Evolutionary conservation across 2,797 vertebrate species (phyloP).

Genomic region (Trachurus trachurus): DNA sequence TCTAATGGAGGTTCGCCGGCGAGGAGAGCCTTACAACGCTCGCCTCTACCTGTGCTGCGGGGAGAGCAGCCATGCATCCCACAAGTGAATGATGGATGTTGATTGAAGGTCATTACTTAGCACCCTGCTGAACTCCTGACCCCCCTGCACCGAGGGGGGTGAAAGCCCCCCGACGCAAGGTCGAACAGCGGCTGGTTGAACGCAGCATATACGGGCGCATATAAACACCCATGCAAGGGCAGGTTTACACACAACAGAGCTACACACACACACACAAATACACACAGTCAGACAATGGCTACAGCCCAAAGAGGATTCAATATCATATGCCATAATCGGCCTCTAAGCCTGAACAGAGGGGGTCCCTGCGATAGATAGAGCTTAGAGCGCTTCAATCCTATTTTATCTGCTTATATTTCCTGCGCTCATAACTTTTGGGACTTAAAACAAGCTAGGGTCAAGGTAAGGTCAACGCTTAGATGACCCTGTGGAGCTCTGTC

Average conservation of each 20-base stretch:
- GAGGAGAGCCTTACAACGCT: slow-evolving; percentile 43
- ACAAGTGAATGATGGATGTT: slow-evolving; percentile 74
- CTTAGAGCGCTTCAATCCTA: slow-evolving; percentile 74
- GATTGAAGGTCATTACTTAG: slow-evolving; percentile 80
- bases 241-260: slow-evolving; percentile 51
- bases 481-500: slow-evolving; percentile 32
- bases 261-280: slow-evolving; percentile 25
- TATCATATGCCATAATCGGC: slow-evolving; percentile 82
- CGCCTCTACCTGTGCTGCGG: slow-evolving; percentile 59
- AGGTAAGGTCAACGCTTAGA: slow-evolving; percentile 51
- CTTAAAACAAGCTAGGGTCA: slow-evolving; percentile 68
- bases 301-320: slow-evolving; percentile 80
- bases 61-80: slow-evolving; percentile 66
- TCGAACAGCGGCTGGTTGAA: slow-evolving; percentile 35
- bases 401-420: slow-evolving; percentile 79
- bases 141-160: slow-evolving; percentile 56
- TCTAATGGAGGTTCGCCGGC: slow-evolving; percentile 63
- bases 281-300: slow-evolving; percentile 54
- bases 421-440: slow-evolving; percentile 68
- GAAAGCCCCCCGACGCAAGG: slow-evolving; percentile 57
- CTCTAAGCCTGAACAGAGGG: slow-evolving; percentile 74
- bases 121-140: slow-evolving; percentile 79
- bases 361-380: slow-evolving; percentile 69
- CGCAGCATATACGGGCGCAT: slow-evolving; percentile 38
- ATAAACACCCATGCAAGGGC: slow-evolving; percentile 27